Base-by-base conservation (phyloP, 2,888 invertebrate genomes). In the Trissolcus japonicus region DNA sequence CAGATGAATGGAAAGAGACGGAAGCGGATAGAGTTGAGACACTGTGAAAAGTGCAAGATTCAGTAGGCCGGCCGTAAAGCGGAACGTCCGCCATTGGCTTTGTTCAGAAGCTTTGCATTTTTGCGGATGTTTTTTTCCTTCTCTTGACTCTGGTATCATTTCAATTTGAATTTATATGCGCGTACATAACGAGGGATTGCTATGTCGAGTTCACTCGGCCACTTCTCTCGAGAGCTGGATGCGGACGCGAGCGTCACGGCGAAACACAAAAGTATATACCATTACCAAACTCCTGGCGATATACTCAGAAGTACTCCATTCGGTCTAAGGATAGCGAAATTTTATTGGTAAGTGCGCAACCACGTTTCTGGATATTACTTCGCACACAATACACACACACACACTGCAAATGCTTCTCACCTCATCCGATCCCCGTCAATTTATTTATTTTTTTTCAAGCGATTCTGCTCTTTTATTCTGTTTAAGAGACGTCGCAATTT, bases 231-330 rank as follows among this genome's bases (percentile, higher is more conserved):
- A 76, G 55, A 53, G 9, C 53, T 41, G 50, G 55, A 60, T 60
- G 61, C 59, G 51, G 57, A 56, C 17, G 60, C 50, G n/a, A 55
- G 54, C 76, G 61, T 71, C 76, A 56, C 71, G 61, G 62, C 9
- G 53, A 66, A 62, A 67, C 67, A 77, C 76, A 62, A 71, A 77
- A 77, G 72, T 72, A 59, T 59, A 35, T 35, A 43, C 62, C 63
- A 72, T 77, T 67, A 67, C 76, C 67, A 59, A 72, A 72, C 67
- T 72, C 55, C 21, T n/a, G 40, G 40, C 72, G 72, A 72, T 77
- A 63, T 77, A 72, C 67, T 67, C 76, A 48, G 62, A 72, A 57
- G 76, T 63, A 59, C 65, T 61, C 59, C 54, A 67, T 67, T 77
- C 72, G 60, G 54, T 62, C 71, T 51, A 48, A 56, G 62, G 54